Base-by-base conservation (phyloP, 1,140 invertebrate species). In the Grapholita molesta region DNA sequence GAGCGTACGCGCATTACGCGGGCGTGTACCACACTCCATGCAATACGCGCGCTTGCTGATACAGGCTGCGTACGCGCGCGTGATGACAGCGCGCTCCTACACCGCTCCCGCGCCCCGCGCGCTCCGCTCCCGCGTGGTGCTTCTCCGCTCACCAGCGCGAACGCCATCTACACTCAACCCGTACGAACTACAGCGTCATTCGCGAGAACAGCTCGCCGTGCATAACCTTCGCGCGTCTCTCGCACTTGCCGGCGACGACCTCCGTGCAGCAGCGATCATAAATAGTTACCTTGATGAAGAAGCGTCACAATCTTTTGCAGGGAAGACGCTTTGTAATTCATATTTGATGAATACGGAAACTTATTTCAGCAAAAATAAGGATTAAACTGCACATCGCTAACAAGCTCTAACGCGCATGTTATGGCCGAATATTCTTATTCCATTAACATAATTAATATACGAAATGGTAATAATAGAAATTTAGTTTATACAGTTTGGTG, bases 21-120 rank as follows among this genome's bases (percentile, higher is more conserved):
- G 83, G 0, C 72, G 71, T 21, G 78, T 86, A 0, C 5, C 76
- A 0, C 77, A 84, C 61, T 86, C 85, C 0, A 75, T 75, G 18
- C 85, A 89, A 66, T 89, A 88, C 28, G 72, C 76, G 2, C 70
- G 80, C 8, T 70, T 77, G 3, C 70, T 78, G 9, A 78, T 86
- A 5, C 71, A 83, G 61, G 68, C 74, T 0, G 78, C 79, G 0
- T 79, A 82, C 48, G 68, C 42, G 1, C 74, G 79, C 21, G 67
- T 89, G 7, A 6, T 67, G 3, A 70, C 74, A 66, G 70, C 75
- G 9, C 55, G 72, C 8, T 3, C 12, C 9, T 6, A 32, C 18
- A 18, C 28, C 6, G 6, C 12, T 0, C 35, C 7, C 35, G 18
- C 11, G 23, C 24, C 24, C 6, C 66, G 32, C 18, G 38, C 30